Percentiles rank a stretch among this genome's conserved stretches.
These are phyloP conservation scores for Volucella inanis DNA, from an alignment of 2,888 invertebrate species.

Conservation along the genomic window DNA sequence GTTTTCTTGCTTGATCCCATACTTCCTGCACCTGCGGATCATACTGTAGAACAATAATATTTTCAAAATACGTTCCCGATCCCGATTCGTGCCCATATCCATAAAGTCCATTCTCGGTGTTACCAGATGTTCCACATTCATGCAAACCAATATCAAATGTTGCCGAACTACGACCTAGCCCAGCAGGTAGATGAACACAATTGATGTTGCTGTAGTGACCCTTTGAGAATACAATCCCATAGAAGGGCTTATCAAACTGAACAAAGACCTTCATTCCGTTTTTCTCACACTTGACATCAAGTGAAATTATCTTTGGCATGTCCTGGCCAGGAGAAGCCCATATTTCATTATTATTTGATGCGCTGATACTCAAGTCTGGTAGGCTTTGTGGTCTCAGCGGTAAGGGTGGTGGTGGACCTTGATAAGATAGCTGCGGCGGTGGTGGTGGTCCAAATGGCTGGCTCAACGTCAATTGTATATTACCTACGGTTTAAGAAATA, in stretches of 20 bases:
- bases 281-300: constrained; percentile 97
- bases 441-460: constrained; percentile 85
- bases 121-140: constrained; percentile 95
- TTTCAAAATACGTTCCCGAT: constrained; percentile 96
- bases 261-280: constrained; percentile 96
- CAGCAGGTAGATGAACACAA: constrained; percentile 95
- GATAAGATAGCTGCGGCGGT: constrained; percentile 86
- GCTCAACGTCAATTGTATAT: constrained; percentile 82
- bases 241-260: constrained; percentile 97
- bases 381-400: constrained; percentile 79
- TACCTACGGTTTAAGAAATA: constrained; percentile 83
- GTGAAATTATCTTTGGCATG: constrained; percentile 95
- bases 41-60: constrained; percentile 96
- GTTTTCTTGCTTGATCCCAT: constrained; percentile 96
- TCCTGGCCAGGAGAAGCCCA: constrained; percentile 94
- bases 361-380: constrained; percentile 80
- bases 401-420: constrained; percentile 87
- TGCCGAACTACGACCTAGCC: constrained; percentile 92
- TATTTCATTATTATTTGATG: constrained; percentile 87
- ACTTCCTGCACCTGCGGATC: constrained; percentile 97
- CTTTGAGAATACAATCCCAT: constrained; percentile 97
- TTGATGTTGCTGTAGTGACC: constrained; percentile 96
- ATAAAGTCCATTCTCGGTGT: constrained; percentile 94
- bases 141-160: constrained; percentile 96
- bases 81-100: constrained; percentile 94